Evolutionary conservation across 2,888 invertebrate species (phyloP).

Genomic region (Heliconius erato): DNA sequence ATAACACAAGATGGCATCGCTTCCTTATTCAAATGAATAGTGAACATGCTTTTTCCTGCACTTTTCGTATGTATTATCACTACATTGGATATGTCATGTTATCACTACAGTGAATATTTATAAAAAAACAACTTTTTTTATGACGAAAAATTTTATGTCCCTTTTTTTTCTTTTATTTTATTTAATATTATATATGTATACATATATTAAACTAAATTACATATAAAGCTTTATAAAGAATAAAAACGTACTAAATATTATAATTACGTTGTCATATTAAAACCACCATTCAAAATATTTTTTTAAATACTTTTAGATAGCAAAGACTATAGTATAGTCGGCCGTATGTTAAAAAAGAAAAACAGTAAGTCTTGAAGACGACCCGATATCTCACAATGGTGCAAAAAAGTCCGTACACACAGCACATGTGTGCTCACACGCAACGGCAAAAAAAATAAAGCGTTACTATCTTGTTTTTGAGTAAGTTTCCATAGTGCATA

Average conservation of each 20-base stretch:
- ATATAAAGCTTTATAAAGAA: not conserved
- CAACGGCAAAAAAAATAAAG: conserved; percentile 72
- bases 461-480: conserved; percentile 46
- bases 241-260: not conserved
- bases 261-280: not conserved
- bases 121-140: not conserved
- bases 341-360: conserved; percentile 60
- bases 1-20: conserved; percentile 51
- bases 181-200: not conserved
- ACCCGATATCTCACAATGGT: conserved; percentile 61
- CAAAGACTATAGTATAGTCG: too few relatives aligned
- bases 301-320: not conserved
- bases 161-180: not conserved
- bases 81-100: conserved; percentile 38
- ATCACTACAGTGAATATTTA: not conserved
- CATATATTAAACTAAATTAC: not conserved
- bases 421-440: conserved; percentile 77
- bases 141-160: not conserved
- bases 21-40: conserved; percentile 67
- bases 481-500: conserved; percentile 41
- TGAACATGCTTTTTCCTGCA: conserved; percentile 72
- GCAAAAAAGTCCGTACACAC: conserved; percentile 65
- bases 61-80: conserved; percentile 68
- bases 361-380: conserved; percentile 62
- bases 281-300: conserved; percentile 2